Evolutionary conservation across 1,140 invertebrate genomes (phyloP).

Genomic region (Rhagoletis zephyria): DNA sequence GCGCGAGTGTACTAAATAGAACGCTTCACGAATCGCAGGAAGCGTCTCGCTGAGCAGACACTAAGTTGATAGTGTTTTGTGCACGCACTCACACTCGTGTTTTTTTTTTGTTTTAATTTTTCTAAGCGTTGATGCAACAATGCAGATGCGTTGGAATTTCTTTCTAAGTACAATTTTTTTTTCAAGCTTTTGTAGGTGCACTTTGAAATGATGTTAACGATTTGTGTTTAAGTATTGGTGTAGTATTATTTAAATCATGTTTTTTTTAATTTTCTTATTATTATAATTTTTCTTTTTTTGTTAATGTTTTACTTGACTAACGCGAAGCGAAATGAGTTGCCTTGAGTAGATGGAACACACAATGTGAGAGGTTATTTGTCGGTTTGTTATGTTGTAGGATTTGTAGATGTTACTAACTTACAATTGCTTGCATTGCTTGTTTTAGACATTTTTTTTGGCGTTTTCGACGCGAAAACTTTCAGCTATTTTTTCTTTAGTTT

Average conservation of each 20-base stretch:
- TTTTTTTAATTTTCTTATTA: neutral
- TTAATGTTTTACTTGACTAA: slow-evolving; percentile 22
- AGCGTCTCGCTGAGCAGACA: slow-evolving; percentile 37
- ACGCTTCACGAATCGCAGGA: slow-evolving; percentile 30
- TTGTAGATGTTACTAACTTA: slow-evolving; percentile 15
- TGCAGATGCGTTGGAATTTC: neutral
- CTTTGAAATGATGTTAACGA: slow-evolving; percentile 43
- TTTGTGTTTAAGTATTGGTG: slow-evolving; percentile 36
- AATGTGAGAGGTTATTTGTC: slow-evolving; percentile 41
- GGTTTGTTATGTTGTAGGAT: slow-evolving; percentile 42
- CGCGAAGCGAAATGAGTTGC: slow-evolving; percentile 46
- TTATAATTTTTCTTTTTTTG: neutral
- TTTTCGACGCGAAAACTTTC: slow-evolving; percentile 11
- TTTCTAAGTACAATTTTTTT: neutral
- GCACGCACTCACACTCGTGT: neutral
- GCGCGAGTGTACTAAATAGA: slow-evolving; percentile 14
- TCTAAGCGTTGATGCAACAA: slow-evolving; percentile 20
- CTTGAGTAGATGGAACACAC: slow-evolving; percentile 29
- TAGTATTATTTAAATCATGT: neutral
- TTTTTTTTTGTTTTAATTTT: neutral
- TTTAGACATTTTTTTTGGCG: slow-evolving; percentile 24
- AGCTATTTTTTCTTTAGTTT: neutral
- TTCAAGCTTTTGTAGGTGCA: slow-evolving; percentile 7
- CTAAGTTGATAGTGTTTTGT: slow-evolving; percentile 17
- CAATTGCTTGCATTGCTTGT: slow-evolving; percentile 33